Evolutionary conservation across 2,888 invertebrate genomes (phyloP).

Genomic region (Himalopsyche kuldschensis): DNA sequence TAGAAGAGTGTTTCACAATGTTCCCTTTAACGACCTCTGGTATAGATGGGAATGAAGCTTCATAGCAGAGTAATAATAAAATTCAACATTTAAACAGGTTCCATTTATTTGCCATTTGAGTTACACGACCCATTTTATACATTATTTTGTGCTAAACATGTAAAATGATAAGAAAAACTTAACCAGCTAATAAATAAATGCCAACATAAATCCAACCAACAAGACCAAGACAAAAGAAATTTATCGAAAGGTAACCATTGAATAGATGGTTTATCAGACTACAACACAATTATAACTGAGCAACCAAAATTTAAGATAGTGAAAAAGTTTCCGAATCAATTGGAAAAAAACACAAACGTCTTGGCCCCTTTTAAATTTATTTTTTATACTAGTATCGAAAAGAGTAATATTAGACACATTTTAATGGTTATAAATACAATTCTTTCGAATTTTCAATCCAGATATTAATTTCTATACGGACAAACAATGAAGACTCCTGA

Average conservation of each 20-base stretch:
- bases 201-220: neutral
- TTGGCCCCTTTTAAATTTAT: neutral
- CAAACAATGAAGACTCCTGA: neutral
- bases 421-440: neutral
- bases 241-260: neutral
- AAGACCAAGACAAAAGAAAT: neutral
- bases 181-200: slow-evolving; percentile 14
- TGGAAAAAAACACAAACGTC: neutral
- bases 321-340: neutral
- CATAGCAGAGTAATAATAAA: neutral
- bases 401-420: neutral
- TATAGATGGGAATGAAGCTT: neutral
- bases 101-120: slow-evolving; percentile 25
- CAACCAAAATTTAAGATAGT: neutral
- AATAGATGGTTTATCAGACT: neutral
- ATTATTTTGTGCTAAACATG: slow-evolving; percentile 16
- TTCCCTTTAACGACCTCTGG: too few species aligned
- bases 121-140: slow-evolving; percentile 20
- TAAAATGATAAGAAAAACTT: slow-evolving; percentile 16
- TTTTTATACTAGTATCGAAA: neutral
- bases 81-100: neutral
- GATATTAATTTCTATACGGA: neutral
- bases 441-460: neutral
- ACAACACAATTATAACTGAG: neutral
- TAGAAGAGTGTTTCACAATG: too few species aligned